Percentiles rank a stretch among this genome's conserved stretches.
phyloP scores from a whole-genome alignment of 2,113 vertebrate species.

The Plotosus lineatus region DNA sequence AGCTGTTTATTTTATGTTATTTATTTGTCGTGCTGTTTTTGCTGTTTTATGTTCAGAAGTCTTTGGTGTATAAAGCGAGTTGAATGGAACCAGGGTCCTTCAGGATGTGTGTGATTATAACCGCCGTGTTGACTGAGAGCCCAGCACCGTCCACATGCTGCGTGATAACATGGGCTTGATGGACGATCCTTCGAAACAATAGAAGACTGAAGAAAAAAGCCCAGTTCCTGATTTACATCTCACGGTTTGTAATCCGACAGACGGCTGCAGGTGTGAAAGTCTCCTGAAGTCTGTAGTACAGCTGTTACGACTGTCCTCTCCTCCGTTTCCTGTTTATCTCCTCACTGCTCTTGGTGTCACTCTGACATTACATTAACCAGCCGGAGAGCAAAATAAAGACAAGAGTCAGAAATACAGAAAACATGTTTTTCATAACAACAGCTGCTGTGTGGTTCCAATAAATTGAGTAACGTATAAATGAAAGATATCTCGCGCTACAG shows the following conservation, averaged over 20 bases:
- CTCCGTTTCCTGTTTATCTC: not conserved
- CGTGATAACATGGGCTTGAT: conserved; percentile 1
- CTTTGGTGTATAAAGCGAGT: not conserved
- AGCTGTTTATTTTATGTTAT: not conserved
- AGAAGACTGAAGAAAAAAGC: not conserved
- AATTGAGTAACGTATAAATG: not conserved
- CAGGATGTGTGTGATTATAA: not conserved
- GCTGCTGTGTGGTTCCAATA: not conserved
- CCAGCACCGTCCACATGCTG: not conserved
- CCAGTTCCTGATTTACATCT: not conserved
- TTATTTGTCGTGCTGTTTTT: not conserved
- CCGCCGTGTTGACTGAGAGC: not conserved
- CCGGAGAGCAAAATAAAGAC: not conserved
- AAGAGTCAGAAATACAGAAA: not conserved
- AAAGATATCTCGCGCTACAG: not conserved
- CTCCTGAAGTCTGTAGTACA: not conserved
- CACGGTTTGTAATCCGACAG: not conserved
- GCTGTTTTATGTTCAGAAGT: not conserved
- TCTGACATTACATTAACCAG: not conserved
- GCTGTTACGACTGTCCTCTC: not conserved
- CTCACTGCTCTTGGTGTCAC: no score
- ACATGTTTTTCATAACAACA: not conserved
- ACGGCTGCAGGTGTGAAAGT: not conserved
- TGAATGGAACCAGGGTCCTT: not conserved
- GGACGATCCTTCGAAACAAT: not conserved